phyloP scores from a whole-genome alignment of 2,797 vertebrate species.

The Cercopithecus petaurista region DNA sequence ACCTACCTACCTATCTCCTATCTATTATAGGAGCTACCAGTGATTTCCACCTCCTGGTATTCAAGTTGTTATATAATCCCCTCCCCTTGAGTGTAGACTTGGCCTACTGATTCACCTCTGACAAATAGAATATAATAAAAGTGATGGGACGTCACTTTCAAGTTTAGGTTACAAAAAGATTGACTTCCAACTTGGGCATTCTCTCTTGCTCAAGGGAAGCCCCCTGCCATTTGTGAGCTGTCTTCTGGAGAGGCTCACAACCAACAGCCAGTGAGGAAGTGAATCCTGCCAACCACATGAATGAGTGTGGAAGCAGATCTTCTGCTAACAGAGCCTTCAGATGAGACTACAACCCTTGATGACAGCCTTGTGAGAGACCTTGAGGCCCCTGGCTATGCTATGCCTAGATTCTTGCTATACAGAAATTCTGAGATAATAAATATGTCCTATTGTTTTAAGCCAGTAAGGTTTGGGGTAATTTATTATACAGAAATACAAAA shows the following conservation, averaged over 20 bases:
- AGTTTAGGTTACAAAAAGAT: not conserved
- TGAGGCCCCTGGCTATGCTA: not conserved
- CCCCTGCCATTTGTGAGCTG: not conserved
- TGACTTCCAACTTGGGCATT: not conserved
- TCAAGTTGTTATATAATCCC: not conserved
- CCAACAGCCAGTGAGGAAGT: not conserved
- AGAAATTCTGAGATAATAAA: constrained; percentile 7
- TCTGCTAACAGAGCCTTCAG: not conserved
- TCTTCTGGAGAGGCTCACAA: not conserved
- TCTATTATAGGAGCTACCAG: not conserved
- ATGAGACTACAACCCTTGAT: not conserved
- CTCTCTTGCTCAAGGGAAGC: not conserved
- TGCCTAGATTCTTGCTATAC: not conserved
- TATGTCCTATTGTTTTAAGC: not conserved
- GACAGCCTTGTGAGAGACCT: not conserved
- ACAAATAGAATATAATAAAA: not conserved
- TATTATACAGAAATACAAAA: constrained; percentile 9
- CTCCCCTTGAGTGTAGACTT: not conserved
- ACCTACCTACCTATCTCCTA: not conserved
- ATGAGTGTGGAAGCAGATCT: not conserved
- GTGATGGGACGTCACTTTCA: not conserved
- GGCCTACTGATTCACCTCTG: not conserved
- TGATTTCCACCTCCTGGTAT: not conserved
- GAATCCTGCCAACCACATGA: not conserved
- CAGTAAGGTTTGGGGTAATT: not conserved